Evolutionary conservation across 2,113 vertebrate species (phyloP).

Genomic region (Oreochromis tanganicae): DNA sequence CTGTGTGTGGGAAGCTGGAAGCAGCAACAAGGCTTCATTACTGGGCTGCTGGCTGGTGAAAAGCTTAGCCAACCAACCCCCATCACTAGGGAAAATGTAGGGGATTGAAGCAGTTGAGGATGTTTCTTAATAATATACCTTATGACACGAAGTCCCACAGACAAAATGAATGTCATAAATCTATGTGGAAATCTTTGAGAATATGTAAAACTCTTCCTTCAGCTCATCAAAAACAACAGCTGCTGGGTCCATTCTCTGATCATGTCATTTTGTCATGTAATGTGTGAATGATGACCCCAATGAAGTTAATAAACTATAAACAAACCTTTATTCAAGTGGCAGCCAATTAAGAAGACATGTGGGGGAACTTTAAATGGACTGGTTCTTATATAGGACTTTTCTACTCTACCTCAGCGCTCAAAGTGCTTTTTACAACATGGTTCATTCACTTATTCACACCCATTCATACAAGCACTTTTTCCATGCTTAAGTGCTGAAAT

Average conservation of each 20-base stretch:
- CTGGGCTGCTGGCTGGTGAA: background rate
- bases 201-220: background rate
- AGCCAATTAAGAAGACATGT: background rate
- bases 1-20: background rate
- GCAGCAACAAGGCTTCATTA: background rate
- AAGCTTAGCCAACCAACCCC: background rate
- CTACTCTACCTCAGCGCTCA: background rate
- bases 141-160: background rate
- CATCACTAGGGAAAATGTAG: background rate
- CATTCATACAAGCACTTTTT: background rate
- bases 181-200: background rate
- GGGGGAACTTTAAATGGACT: background rate
- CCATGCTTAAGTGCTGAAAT: background rate
- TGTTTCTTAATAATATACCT: background rate
- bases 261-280: background rate
- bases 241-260: background rate
- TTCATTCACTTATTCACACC: background rate
- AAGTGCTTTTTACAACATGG: background rate
- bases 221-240: background rate
- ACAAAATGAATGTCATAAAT: background rate
- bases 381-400: background rate
- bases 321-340: background rate
- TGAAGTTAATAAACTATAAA: background rate
- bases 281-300: background rate
- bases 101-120: background rate